A percentile compares a stretch with the other conserved stretches of the same genome.
These are phyloP conservation scores for Gopherus evgoodei DNA, from an alignment of 2,113 vertebrate genomes.

Conservation along the genomic window DNA sequence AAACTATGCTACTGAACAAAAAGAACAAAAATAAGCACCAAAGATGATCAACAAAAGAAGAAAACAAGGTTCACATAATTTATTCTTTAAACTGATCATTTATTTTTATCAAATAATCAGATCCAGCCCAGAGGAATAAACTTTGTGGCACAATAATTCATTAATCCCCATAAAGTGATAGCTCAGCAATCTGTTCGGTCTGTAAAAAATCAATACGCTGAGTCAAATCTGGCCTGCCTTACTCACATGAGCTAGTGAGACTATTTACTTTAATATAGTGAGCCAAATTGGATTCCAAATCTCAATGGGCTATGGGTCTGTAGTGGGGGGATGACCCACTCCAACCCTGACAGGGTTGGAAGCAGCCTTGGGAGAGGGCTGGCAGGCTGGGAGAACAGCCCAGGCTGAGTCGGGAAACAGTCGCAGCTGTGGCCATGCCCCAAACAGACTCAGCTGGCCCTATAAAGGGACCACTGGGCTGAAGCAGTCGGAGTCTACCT, in stretches of 20 bases:
- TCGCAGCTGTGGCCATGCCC: too few species aligned
- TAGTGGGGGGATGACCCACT: too few species aligned
- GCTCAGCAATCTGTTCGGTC: neutral
- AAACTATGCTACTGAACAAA: neutral
- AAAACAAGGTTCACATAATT: neutral
- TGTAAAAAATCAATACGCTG: neutral
- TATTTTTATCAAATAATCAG: constrained; percentile 9
- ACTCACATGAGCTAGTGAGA: neutral
- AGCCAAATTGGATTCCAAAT: neutral
- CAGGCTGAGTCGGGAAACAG: too few species aligned
- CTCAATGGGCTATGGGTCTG: neutral
- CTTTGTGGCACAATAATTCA: neutral
- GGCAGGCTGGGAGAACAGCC: too few species aligned
- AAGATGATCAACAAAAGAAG: neutral
- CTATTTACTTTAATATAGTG: neutral
- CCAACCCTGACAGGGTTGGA: too few species aligned
- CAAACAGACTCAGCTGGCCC: too few species aligned
- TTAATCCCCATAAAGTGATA: constrained; percentile 1
- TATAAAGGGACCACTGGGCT: too few species aligned
- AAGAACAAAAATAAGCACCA: neutral
- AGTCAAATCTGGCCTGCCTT: neutral
- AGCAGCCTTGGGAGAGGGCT: too few species aligned
- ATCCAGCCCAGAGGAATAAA: constrained; percentile 3
- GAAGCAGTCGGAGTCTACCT: too few species aligned
- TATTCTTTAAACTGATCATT: neutral